Conservation (phyloP, 2,797 vertebrate genomes). For the Novumbra hubbsi region DNA sequence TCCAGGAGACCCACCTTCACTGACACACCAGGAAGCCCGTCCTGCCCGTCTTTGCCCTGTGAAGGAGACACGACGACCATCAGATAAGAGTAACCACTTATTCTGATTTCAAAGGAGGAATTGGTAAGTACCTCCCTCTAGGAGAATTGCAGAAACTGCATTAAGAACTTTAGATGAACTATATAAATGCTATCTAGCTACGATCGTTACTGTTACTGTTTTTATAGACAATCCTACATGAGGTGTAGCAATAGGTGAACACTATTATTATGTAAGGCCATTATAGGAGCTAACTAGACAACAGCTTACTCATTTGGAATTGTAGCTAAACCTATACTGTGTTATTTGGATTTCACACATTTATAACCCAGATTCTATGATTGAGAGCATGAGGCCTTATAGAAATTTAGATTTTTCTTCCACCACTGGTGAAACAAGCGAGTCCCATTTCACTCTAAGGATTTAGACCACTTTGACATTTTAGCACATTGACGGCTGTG, state of each 20-base stretch:
- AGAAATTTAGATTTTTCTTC: not conserved
- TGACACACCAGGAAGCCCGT: conserved; percentile 47
- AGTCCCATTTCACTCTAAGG: not conserved
- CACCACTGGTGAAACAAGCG: not conserved
- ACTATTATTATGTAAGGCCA: too few relatives aligned
- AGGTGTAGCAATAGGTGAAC: too few relatives aligned
- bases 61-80: not conserved
- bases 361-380: not conserved
- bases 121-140: too few relatives aligned
- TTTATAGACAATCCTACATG: too few relatives aligned
- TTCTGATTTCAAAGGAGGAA: not conserved
- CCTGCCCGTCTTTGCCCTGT: conserved; percentile 58
- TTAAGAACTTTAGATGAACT: too few relatives aligned
- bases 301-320: too few relatives aligned
- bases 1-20: conserved; percentile 56
- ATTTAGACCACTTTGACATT: not conserved
- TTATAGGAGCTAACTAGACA: too few relatives aligned
- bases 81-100: not conserved
- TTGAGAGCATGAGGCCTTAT: not conserved
- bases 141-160: too few relatives aligned
- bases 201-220: too few relatives aligned
- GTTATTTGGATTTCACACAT: not conserved
- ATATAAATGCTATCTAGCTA: too few relatives aligned
- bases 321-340: too few relatives aligned
- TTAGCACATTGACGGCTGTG: not conserved